These are phyloP conservation scores for Parnassius glacialis DNA, from an alignment of 2,888 invertebrate species.

Conservation along the genomic window DNA sequence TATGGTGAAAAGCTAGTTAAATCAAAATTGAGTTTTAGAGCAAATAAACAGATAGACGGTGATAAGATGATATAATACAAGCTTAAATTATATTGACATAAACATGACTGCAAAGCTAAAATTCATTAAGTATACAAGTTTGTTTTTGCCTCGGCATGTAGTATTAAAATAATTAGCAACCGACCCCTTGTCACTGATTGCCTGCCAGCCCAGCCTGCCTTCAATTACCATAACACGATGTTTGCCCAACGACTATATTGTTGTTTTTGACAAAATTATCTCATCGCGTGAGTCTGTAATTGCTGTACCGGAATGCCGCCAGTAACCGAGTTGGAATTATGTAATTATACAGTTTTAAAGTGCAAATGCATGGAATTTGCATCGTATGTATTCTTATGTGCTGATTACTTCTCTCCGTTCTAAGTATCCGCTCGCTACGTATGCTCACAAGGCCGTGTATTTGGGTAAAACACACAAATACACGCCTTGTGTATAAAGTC, in stretches of 20 bases:
- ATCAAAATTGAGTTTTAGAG: no score
- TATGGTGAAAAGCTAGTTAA: no score
- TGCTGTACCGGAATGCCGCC: slow-evolving; percentile 1
- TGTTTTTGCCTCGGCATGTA: slow-evolving; percentile 20
- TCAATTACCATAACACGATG: slow-evolving; percentile 61
- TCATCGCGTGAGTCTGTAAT: slow-evolving; percentile 25
- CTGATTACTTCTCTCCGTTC: no score
- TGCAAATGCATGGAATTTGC: slow-evolving; percentile 6
- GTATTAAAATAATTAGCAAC: slow-evolving; percentile 22
- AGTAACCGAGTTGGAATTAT: slow-evolving; percentile 5
- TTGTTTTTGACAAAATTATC: slow-evolving; percentile 41
- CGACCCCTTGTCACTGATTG: slow-evolving; percentile 20
- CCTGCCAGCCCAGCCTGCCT: slow-evolving; percentile 30
- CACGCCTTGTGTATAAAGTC: no score
- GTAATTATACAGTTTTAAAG: slow-evolving; percentile 14
- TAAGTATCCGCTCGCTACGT: no score
- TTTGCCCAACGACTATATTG: slow-evolving; percentile 57
- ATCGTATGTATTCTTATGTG: not conserved
- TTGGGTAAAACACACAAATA: no score
- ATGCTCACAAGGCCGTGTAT: no score
- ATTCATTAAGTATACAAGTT: slow-evolving; percentile 8
- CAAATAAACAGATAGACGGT: no score
- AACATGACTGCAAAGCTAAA: slow-evolving; percentile 5
- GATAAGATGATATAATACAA: not conserved
- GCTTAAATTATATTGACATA: slow-evolving; percentile 9